Base-by-base conservation (phyloP, 1,140 invertebrate species). In the Stenopsyche tienmushanensis region DNA sequence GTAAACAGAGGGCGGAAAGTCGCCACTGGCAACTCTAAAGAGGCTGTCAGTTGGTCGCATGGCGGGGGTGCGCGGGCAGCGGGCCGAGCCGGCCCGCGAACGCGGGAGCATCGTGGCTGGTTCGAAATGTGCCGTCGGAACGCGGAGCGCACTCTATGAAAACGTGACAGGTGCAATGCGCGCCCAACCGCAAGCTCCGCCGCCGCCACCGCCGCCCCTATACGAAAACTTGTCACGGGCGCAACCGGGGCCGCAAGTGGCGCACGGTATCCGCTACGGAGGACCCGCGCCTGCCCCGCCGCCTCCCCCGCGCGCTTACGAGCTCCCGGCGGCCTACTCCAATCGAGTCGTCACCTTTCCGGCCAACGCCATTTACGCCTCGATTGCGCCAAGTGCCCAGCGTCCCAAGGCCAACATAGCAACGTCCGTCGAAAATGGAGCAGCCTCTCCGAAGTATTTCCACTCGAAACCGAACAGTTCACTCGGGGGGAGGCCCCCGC, bases 71-170 rank as follows among this genome's bases (percentile, higher is more conserved):
- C n/a, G n/a, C n/a, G n/a, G n/a, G n/a, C n/a, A n/a, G n/a, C n/a
- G n/a, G n/a, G n/a, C n/a, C n/a, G n/a, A n/a, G n/a, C n/a, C n/a
- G n/a, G n/a, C n/a, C n/a, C n/a, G n/a, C n/a, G n/a, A n/a, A n/a
- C n/a, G n/a, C n/a, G n/a, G n/a, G n/a, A n/a, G n/a, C n/a, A n/a
- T n/a, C n/a, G n/a, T n/a, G n/a, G n/a, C n/a, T n/a, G n/a, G n/a
- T n/a, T n/a, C n/a, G n/a, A n/a, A n/a, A n/a, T n/a, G n/a, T n/a
- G n/a, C n/a, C n/a, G n/a, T n/a, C n/a, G n/a, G n/a, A n/a, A n/a
- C n/a, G n/a, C n/a, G n/a, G n/a, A n/a, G 63, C 49, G 10, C 73
- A 71, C 85, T 90, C 5, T 90, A 90, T 75, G 88, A 90, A 76
- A 90, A 90, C 72, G 82, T 90, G 34, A 18, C 52, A 24, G 29